These are phyloP conservation scores for Mamestra brassicae DNA, from an alignment of 2,888 invertebrate genomes.

Conservation along the genomic window DNA sequence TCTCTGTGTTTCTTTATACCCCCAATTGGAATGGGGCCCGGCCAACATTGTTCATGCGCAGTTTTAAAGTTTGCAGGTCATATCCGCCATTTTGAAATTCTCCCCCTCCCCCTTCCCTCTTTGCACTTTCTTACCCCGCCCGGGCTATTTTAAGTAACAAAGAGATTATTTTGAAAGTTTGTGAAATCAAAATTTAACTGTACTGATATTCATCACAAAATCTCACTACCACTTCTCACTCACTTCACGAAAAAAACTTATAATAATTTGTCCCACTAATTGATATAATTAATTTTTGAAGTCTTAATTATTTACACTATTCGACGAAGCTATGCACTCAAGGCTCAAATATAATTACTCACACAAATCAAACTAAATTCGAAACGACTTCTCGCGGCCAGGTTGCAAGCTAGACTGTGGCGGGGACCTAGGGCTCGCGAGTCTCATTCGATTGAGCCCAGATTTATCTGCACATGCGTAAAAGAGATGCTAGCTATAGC, in stretches of 20 bases:
- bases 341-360: background rate
- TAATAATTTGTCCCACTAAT: background rate
- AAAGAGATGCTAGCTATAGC: background rate
- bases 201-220: background rate
- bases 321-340: too few species aligned
- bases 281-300: background rate
- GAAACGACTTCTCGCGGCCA: background rate
- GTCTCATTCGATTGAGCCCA: slow-evolving; percentile 27
- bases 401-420: slow-evolving; percentile 4
- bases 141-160: background rate
- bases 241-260: slow-evolving; percentile 4
- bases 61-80: slow-evolving; percentile 17
- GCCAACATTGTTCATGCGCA: slow-evolving; percentile 37
- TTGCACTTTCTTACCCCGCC: background rate
- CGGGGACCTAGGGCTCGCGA: background rate
- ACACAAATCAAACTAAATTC: background rate
- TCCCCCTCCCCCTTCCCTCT: background rate
- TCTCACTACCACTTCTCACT: background rate
- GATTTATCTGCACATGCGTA: slow-evolving; percentile 53
- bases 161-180: background rate
- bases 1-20: background rate
- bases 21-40: slow-evolving; percentile 9
- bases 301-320: background rate
- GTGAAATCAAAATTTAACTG: background rate
- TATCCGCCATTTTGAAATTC: slow-evolving; percentile 30